Percentiles rank a stretch among this genome's conserved stretches.
phyloP scores from a whole-genome alignment of 2,797 vertebrate genomes.

The Hipposideros larvatus region DNA sequence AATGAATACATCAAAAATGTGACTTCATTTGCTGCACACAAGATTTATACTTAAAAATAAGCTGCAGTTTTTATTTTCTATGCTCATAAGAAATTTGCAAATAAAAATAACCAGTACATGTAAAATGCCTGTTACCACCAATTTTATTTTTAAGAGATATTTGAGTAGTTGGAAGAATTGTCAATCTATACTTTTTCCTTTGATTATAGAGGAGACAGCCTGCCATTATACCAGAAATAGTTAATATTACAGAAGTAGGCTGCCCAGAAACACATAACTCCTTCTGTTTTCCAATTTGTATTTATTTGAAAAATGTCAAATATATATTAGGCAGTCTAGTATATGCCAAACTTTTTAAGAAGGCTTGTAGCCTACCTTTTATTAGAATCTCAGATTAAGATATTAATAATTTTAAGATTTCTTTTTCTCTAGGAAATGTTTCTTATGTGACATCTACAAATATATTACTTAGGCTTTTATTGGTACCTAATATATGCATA shows the following conservation, averaged over 20 bases:
- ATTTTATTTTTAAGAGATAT: slow-evolving; percentile 72
- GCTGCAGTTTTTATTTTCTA: slow-evolving; percentile 56
- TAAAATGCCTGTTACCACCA: slow-evolving; percentile 69
- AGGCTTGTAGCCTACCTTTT: slow-evolving; percentile 40
- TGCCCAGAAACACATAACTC: slow-evolving; percentile 64
- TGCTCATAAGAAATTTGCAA: slow-evolving; percentile 63
- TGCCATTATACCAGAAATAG: slow-evolving; percentile 78
- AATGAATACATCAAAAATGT: slow-evolving; percentile 72
- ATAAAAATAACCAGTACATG: slow-evolving; percentile 80
- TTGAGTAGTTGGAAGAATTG: slow-evolving; percentile 71
- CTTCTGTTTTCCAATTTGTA: slow-evolving; percentile 67
- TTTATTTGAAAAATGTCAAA: slow-evolving; percentile 60
- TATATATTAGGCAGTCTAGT: slow-evolving; percentile 17
- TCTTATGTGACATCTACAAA: slow-evolving; percentile 44
- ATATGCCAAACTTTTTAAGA: slow-evolving; percentile 69
- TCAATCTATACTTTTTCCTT: slow-evolving; percentile 75
- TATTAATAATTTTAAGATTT: slow-evolving; percentile 35
- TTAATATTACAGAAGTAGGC: slow-evolving; percentile 79
- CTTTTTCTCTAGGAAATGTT: slow-evolving; percentile 58
- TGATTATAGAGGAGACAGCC: slow-evolving; percentile 80
- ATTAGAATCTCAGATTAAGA: slow-evolving; percentile 48
- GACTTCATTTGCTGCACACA: slow-evolving; percentile 54
- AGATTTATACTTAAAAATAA: slow-evolving; percentile 69
- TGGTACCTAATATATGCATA: not conserved
- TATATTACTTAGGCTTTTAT: slow-evolving; percentile 50